Evolutionary conservation across 2,888 invertebrate species (phyloP), one percentile per base, ranked within the genome.

Genomic region (Nymphalis urticae): DNA sequence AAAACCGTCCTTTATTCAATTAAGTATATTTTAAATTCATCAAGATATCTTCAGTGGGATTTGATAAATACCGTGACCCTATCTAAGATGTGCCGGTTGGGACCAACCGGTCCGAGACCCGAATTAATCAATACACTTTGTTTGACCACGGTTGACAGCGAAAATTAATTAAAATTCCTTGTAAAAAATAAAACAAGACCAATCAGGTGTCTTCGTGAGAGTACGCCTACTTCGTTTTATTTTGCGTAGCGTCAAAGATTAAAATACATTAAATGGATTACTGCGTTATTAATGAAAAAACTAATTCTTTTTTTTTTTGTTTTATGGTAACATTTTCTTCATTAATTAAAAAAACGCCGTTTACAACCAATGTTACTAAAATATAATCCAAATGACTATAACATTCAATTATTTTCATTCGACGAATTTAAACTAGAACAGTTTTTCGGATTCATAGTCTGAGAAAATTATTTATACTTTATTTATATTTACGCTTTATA

Each of bases 131-230:
- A 87, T 85, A 84, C 81, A 84, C 86, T 87, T 87, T 89, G 87
- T 90, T 88, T 87, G 85, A 83, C 81, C 82, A 82, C 85, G 83
- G 87, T 87, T 88, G 90, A 92, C 92, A 91, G 87, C 82, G 82
- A 88, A 90, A 90, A 90, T 90, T 92, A 92, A 92, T 92, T 92
- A 92, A 91, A 84, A 90, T 92, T 90, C 91, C 89, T 75, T 82
- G 81, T 86, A 84, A 88, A 89, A 89, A 88, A 84, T 75, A 83
- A 75, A 85, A 86, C 85, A 89, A 88, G 81, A 80, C 78, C 82
- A 85, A 87, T 88, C 86, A 89, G 86, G 86, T 90, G 89, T 88
- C 88, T 79, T 83, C 72, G 77, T 80, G 80, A 81, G 77, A 81
- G 83, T 85, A 89, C 88, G 86, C 88, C 89, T 85, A 83, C 85